A percentile compares a stretch with the other conserved stretches of the same genome.
phyloP scores from a whole-genome alignment of 2,888 invertebrate genomes.

The Caenorhabditis zanzibari region DNA sequence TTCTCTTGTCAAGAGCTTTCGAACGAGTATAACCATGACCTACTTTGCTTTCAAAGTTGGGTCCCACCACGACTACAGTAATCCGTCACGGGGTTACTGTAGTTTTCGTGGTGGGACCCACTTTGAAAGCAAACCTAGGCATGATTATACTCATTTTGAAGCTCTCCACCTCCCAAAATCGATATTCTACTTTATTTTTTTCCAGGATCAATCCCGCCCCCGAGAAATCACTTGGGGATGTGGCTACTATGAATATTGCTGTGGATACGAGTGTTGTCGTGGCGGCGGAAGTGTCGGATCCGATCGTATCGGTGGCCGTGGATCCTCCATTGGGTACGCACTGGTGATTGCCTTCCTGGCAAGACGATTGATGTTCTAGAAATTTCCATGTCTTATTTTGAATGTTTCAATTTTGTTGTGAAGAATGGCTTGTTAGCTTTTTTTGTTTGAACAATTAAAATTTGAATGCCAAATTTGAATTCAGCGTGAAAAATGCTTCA shows the following conservation, averaged over 20 bases:
- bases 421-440: slow-evolving; percentile 26
- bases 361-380: slow-evolving; percentile 52
- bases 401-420: neutral
- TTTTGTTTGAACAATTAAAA: slow-evolving; percentile 11
- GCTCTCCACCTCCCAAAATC: neutral
- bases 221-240: slow-evolving; percentile 83
- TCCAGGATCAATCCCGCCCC: slow-evolving; percentile 80
- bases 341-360: slow-evolving; percentile 53
- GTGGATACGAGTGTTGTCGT: slow-evolving; percentile 82
- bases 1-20: neutral
- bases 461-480: neutral
- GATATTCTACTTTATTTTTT: neutral
- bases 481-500: neutral
- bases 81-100: neutral
- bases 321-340: slow-evolving; percentile 70
- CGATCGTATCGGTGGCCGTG: slow-evolving; percentile 36
- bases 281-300: slow-evolving; percentile 48
- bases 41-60: neutral
- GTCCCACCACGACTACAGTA: neutral
- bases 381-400: neutral
- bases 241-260: slow-evolving; percentile 79
- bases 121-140: neutral
- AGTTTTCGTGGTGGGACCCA: slow-evolving; percentile 6
- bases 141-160: slow-evolving; percentile 9
- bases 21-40: slow-evolving; percentile 2